phyloP scores from a whole-genome alignment of 2,888 invertebrate species.

The Yponomeuta evonymella region DNA sequence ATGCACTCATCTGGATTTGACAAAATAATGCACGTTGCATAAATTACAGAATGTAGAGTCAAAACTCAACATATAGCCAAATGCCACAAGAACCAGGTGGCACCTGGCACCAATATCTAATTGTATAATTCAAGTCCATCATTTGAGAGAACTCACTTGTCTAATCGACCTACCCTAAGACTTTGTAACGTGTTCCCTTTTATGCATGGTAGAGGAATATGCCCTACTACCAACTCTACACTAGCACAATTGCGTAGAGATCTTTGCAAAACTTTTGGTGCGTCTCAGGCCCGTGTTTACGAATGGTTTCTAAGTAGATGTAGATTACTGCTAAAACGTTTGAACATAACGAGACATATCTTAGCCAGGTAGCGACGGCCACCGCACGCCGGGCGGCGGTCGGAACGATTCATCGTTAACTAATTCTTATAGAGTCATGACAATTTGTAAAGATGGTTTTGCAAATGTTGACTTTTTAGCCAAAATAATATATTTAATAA shows the following conservation, averaged over 20 bases:
- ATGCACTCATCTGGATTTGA: no score
- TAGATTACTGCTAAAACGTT: conserved; percentile 29
- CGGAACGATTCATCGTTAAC: conserved; percentile 66
- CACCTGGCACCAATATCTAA: no score
- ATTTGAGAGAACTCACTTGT: no score
- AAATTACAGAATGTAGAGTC: no score
- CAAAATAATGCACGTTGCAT: no score
- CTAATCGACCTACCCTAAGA: no score
- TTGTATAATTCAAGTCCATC: no score
- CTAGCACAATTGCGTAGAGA: not conserved
- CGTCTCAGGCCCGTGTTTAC: not conserved
- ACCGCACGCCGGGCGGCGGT: conserved; percentile 35
- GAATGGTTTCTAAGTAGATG: not conserved
- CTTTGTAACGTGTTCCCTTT: no score
- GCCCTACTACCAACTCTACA: not conserved
- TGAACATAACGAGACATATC: conserved; percentile 62
- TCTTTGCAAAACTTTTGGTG: not conserved
- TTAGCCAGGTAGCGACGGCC: conserved; percentile 41
- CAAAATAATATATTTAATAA: conserved; percentile 69
- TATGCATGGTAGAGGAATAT: no score
- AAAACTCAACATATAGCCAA: no score
- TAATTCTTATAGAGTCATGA: conserved; percentile 73
- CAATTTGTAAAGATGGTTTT: conserved; percentile 72
- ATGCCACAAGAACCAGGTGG: no score
- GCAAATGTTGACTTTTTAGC: conserved; percentile 76